These are phyloP conservation scores for Listrodromus nycthemerus DNA, from an alignment of 2,888 invertebrate genomes.

Conservation along the genomic window DNA sequence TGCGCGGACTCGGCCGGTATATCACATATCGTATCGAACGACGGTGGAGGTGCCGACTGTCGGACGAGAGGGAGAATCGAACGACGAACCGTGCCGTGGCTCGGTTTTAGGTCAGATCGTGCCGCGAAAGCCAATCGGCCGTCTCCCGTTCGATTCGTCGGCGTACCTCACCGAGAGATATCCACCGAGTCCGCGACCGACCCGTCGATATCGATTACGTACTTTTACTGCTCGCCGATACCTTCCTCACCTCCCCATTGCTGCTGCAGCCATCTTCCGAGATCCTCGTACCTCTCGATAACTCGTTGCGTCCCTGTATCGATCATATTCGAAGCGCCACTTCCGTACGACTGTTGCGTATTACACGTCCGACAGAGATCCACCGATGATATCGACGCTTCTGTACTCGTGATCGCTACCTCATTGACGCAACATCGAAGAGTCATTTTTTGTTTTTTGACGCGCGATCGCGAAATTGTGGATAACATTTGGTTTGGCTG, in stretches of 20 bases:
- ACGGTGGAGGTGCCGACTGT: conserved; percentile 57
- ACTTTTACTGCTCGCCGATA: conserved; percentile 54
- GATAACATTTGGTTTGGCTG: neutral
- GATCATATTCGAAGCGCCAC: neutral
- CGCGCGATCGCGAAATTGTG: neutral
- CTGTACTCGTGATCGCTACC: conserved; percentile 3
- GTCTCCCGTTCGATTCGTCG: conserved; percentile 71
- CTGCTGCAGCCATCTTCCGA: conserved; percentile 24
- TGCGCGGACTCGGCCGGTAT: conserved; percentile 33
- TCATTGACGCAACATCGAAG: neutral
- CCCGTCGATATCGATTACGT: conserved; percentile 65
- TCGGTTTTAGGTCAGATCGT: conserved; percentile 83
- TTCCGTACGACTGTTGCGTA: neutral
- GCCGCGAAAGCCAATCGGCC: conserved; percentile 82
- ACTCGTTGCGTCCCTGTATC: conserved; percentile 27
- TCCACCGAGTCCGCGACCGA: conserved; percentile 47
- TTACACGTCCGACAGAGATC: no score
- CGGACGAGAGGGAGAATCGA: conserved; percentile 69
- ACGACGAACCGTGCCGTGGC: conserved; percentile 73
- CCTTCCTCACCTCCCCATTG: conserved; percentile 28
- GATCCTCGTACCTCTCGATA: conserved; percentile 41
- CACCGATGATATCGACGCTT: neutral
- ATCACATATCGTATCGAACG: conserved; percentile 59
- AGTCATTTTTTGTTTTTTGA: neutral
- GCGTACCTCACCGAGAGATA: conserved; percentile 39